Base-by-base conservation (phyloP, 1,140 invertebrate genomes). In the Drosophila lini region DNA sequence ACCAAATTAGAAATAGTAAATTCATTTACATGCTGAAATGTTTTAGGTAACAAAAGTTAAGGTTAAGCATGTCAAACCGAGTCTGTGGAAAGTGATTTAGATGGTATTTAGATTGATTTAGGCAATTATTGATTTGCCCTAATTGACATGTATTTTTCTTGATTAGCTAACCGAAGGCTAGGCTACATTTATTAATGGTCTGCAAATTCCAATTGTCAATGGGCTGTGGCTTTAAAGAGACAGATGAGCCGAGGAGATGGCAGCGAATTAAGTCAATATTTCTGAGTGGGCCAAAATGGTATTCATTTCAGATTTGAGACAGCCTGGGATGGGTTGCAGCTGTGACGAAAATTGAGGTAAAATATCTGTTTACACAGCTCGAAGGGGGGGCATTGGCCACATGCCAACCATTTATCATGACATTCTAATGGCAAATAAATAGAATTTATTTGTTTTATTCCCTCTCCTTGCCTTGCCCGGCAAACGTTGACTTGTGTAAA, bases 371-470 rank as follows among this genome's bases (percentile, higher is more conserved):
- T 48, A 41, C 70, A 42, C 41, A 64, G 28, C n/a, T 32, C 32
- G 38, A 15, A 36, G 15, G 1, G 19, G 11, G 52, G 16, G 16
- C 32, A 19, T 53, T 22, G 50, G 50, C 50, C 50, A 36, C 50
- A 53, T 53, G 44, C 31, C 52, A 44, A 56, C 70, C 60, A 75
- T 75, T 57, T 75, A 75, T 74, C 52, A 75, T 74, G 47, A 40
- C 25, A 74, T 69, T 69, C 41, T 40, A 70, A 69, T 70, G 64
- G 16, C 64, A 70, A 56, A 57, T 70, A 70, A 70, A 70, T 70
- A 67, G 44, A 67, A 68, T 68, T 45, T 44, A 73, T 53, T 52
- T 38, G 38, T 36, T 36, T 59, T 52, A 32, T 60, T 41, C 32
- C n/a, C 22, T 25, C 28, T 15, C 15, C 19, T 40, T 31, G 25